phyloP scores from a whole-genome alignment of 2,888 invertebrate genomes.

The Ormyrus thymus region DNA sequence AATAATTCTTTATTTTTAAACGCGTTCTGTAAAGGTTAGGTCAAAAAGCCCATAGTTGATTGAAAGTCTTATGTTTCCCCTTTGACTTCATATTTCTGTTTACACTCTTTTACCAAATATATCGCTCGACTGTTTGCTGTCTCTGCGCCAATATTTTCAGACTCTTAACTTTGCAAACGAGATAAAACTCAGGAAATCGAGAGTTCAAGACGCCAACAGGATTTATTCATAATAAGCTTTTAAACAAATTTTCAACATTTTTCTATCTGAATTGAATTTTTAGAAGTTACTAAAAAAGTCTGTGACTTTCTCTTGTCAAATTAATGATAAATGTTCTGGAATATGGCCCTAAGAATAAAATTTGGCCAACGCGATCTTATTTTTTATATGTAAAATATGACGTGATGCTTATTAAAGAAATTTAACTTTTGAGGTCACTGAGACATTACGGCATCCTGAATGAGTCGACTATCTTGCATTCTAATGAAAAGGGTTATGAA shows the following conservation, averaged over 20 bases:
- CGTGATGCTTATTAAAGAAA: conserved; percentile 19
- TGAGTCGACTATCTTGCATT: conserved; percentile 42
- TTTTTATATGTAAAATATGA: background rate
- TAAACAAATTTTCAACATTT: no score
- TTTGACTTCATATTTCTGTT: background rate
- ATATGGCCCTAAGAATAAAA: no score
- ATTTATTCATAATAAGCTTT: no score
- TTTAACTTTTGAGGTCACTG: conserved; percentile 41
- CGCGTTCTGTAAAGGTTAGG: background rate
- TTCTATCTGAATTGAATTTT: no score
- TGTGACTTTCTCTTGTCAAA: no score
- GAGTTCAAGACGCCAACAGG: no score
- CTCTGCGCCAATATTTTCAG: conserved; percentile 22
- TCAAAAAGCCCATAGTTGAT: conserved; percentile 15
- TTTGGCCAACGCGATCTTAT: no score
- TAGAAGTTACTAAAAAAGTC: no score
- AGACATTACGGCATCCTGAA: conserved; percentile 35
- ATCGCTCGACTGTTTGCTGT: conserved; percentile 15
- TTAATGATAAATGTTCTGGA: no score
- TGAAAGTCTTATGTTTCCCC: conserved; percentile 12
- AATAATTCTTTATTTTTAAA: background rate
- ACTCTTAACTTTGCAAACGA: conserved; percentile 20
- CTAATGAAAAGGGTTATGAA: conserved; percentile 45
- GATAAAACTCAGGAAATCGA: conserved; percentile 6
- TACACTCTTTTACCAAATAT: conserved; percentile 11